Evolutionary conservation across 2,797 vertebrate genomes (phyloP).

Genomic region (Diplodus sargus): DNA sequence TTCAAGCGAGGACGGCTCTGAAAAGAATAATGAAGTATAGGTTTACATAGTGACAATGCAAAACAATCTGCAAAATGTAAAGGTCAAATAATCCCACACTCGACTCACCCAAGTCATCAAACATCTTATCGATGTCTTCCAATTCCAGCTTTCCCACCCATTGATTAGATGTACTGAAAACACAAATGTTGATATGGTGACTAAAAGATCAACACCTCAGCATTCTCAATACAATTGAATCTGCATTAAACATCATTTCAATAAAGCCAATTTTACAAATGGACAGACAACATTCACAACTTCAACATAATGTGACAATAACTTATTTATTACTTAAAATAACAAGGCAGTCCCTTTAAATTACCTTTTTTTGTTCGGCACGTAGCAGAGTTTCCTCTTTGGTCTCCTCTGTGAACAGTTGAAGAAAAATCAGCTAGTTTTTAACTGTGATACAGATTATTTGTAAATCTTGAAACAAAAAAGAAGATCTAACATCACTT

Average conservation of each 20-base stretch:
- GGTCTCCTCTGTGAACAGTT: constrained; percentile 75
- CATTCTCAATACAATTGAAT: background rate
- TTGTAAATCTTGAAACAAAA: background rate
- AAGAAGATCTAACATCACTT: background rate
- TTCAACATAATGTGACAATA: too few species aligned
- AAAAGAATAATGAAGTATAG: background rate
- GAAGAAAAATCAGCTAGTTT: background rate
- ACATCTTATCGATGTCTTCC: constrained; percentile 75
- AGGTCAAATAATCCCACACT: background rate
- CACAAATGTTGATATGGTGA: background rate
- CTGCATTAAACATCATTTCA: background rate
- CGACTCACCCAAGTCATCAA: constrained; percentile 82
- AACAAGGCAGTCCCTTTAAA: background rate
- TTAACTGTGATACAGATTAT: background rate
- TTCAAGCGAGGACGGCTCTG: constrained; percentile 61
- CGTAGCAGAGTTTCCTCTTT: constrained; percentile 80
- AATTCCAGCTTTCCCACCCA: constrained; percentile 43
- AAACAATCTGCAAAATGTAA: background rate
- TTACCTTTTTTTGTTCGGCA: constrained; percentile 65
- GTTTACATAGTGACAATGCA: background rate
- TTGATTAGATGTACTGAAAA: constrained; percentile 65
- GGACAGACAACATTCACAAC: too few species aligned
- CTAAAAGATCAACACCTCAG: background rate
- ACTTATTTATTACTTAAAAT: too few species aligned
- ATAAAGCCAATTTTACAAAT: background rate